These are phyloP conservation scores for Andrena fulva DNA, from an alignment of 2,888 invertebrate species.

Conservation along the genomic window DNA sequence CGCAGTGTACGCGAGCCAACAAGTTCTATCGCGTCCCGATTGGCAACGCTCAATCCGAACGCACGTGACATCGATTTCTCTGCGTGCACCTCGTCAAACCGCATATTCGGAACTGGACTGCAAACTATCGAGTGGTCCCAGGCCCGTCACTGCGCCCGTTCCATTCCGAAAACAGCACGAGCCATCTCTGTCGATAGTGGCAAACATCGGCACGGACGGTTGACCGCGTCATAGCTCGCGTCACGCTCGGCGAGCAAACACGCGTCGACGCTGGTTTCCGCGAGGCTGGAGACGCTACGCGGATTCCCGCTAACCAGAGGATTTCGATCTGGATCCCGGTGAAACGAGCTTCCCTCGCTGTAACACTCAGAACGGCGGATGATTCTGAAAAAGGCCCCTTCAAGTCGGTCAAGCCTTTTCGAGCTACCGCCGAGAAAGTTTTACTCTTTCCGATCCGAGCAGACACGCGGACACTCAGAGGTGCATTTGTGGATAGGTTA, in stretches of 20 bases:
- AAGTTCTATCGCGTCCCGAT: not conserved
- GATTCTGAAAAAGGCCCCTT: no score
- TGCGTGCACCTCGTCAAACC: not conserved
- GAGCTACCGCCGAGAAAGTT: no score
- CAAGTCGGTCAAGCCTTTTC: no score
- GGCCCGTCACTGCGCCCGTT: not conserved
- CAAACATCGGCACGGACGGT: slow-evolving; percentile 27
- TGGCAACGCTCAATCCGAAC: not conserved
- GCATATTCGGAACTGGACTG: slow-evolving; percentile 11
- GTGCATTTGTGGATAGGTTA: no score
- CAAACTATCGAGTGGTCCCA: slow-evolving; percentile 8
- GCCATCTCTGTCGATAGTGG: slow-evolving; percentile 14
- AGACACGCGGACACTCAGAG: no score
- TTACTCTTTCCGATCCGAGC: no score
- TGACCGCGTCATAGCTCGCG: slow-evolving; percentile 37
- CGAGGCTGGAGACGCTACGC: not conserved
- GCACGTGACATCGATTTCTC: slow-evolving; percentile 4
- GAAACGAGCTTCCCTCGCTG: not conserved
- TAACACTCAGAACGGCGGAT: no score
- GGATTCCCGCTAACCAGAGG: not conserved
- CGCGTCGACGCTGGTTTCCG: slow-evolving; percentile 15
- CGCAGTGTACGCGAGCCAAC: slow-evolving; percentile 1
- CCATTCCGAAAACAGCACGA: slow-evolving; percentile 35
- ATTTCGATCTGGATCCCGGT: slow-evolving; percentile 7
- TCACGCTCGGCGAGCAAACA: slow-evolving; percentile 20